Evolutionary conservation across 2,113 vertebrate species (phyloP).

Genomic region (Sciurus niger): DNA sequence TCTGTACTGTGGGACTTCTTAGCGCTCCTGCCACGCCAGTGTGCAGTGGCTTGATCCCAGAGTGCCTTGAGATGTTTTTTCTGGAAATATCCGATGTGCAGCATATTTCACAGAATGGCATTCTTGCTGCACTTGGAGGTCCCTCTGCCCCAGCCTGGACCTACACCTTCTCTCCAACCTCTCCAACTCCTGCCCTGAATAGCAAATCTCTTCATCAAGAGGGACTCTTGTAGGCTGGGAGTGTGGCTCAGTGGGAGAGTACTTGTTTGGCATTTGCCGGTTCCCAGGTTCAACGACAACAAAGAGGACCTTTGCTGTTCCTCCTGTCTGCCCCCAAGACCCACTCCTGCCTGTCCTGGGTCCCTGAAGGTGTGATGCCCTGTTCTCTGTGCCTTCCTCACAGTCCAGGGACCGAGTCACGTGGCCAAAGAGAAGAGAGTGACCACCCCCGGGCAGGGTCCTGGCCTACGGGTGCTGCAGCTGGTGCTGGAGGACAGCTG

Average conservation of each 20-base stretch:
- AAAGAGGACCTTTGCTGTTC: too few relatives aligned
- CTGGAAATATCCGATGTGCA: neutral
- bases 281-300: too few relatives aligned
- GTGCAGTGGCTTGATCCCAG: neutral
- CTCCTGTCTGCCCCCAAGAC: neutral
- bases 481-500: neutral
- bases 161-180: neutral
- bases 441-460: neutral
- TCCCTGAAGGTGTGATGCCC: too few relatives aligned
- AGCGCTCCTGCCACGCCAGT: neutral
- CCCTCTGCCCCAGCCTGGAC: neutral
- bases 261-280: too few relatives aligned
- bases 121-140: neutral
- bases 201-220: neutral
- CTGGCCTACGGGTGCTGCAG: slow-evolving; percentile 12
- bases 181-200: neutral
- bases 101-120: neutral
- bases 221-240: neutral
- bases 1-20: neutral
- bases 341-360: neutral
- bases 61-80: neutral
- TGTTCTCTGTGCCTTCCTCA: neutral
- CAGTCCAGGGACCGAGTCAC: neutral
- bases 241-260: too few relatives aligned
- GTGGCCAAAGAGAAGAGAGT: neutral